Evolutionary conservation across 1,140 invertebrate genomes (phyloP).

Genomic region (Apis cerana): DNA sequence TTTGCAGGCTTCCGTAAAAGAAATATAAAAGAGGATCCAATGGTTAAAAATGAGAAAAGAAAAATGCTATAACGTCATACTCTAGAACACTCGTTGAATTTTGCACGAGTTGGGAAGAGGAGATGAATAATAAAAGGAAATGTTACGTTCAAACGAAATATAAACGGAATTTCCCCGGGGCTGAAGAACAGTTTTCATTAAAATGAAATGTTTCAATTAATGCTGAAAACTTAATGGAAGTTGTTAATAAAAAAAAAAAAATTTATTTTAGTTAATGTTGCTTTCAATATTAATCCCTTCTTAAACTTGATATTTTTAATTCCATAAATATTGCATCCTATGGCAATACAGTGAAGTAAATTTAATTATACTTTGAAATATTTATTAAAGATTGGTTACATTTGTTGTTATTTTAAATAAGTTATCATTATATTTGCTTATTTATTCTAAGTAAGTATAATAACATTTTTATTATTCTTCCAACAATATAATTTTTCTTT

Average conservation of each 20-base stretch:
- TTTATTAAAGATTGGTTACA: not conserved
- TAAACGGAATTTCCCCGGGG: not conserved
- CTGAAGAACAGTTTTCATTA: not conserved
- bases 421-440: not conserved
- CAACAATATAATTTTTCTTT: no score
- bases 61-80: not conserved
- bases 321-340: not conserved
- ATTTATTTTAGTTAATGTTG: not conserved
- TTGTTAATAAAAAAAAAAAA: not conserved
- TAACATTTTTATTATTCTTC: no score
- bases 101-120: not conserved
- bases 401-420: not conserved
- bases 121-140: slow-evolving; percentile 11
- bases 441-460: not conserved
- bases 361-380: not conserved
- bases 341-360: not conserved
- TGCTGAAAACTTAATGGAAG: not conserved
- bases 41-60: not conserved
- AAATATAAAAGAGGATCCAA: not conserved
- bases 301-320: not conserved
- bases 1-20: slow-evolving; percentile 9
- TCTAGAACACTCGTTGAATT: not conserved
- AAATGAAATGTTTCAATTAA: not conserved
- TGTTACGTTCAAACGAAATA: not conserved
- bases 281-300: not conserved